These are phyloP conservation scores for Tetragnatha versicolor DNA, from an alignment of 1,140 invertebrate species.

Conservation along the genomic window DNA sequence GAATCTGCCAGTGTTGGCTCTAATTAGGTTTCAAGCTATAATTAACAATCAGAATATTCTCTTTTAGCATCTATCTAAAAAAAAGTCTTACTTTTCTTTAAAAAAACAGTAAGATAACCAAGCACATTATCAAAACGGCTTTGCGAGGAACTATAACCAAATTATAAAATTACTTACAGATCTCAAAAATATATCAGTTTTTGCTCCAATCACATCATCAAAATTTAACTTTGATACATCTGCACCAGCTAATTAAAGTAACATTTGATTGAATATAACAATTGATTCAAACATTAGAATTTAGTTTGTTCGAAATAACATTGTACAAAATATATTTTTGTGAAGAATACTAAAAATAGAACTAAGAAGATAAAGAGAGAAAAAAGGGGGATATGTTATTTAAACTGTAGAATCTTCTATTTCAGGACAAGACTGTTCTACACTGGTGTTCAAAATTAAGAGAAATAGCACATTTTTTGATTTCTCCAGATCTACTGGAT, in stretches of 20 bases:
- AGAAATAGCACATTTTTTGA: too few relatives aligned
- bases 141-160: neutral
- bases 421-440: too few relatives aligned
- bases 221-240: conserved; percentile 36
- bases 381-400: too few relatives aligned
- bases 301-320: too few relatives aligned
- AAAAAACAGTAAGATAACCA: neutral
- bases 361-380: neutral
- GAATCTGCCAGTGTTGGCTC: too few relatives aligned
- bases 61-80: too few relatives aligned
- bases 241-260: conserved; percentile 10
- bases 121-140: neutral
- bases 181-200: conserved; percentile 40
- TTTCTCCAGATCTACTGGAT: too few relatives aligned
- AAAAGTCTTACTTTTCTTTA: neutral
- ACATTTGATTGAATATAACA: too few relatives aligned
- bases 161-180: conserved; percentile 2
- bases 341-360: neutral
- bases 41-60: too few relatives aligned
- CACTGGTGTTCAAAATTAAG: too few relatives aligned
- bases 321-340: neutral
- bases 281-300: neutral
- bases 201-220: conserved; percentile 13
- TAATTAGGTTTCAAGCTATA: too few relatives aligned
- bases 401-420: too few relatives aligned